Evolutionary conservation across 2,888 invertebrate genomes (phyloP).

Genomic region (Dicyrtoma fusca): DNA sequence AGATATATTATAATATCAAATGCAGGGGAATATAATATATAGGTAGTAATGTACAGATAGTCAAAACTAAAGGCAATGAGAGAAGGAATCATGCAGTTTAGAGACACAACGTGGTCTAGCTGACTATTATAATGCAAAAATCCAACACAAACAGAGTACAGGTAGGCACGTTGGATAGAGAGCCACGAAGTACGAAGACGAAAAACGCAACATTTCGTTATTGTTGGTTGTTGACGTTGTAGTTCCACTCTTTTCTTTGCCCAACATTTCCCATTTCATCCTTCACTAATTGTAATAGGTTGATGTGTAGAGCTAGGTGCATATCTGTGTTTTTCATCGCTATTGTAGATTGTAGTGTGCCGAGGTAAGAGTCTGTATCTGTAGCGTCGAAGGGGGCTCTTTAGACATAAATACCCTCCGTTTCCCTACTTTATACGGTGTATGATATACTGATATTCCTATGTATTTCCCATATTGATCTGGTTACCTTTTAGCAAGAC

Average conservation of each 20-base stretch:
- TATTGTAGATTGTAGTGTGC: no score
- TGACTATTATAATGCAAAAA: conserved; percentile 7
- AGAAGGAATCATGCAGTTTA: background rate
- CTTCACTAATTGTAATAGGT: background rate
- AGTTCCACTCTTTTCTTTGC: background rate
- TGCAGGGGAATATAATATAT: no score
- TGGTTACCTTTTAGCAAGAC: no score
- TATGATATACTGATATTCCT: no score
- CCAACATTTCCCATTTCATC: conserved; percentile 7
- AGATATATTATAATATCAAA: background rate
- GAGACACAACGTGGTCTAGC: background rate
- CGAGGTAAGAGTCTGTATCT: no score
- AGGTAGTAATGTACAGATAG: background rate
- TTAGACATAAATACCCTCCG: background rate
- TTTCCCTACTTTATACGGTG: background rate
- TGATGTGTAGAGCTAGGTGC: background rate
- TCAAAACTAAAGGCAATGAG: background rate
- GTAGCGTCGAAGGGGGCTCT: background rate
- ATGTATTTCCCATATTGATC: no score
- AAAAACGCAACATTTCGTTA: background rate
- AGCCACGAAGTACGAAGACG: background rate
- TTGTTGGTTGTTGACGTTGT: background rate
- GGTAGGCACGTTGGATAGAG: no score
- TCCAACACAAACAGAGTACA: no score
- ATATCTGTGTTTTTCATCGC: no score